A percentile compares a stretch with the other conserved stretches of the same genome.
Conservation (phyloP, 2,113 vertebrate species). For the Syngnathus typhle region DNA sequence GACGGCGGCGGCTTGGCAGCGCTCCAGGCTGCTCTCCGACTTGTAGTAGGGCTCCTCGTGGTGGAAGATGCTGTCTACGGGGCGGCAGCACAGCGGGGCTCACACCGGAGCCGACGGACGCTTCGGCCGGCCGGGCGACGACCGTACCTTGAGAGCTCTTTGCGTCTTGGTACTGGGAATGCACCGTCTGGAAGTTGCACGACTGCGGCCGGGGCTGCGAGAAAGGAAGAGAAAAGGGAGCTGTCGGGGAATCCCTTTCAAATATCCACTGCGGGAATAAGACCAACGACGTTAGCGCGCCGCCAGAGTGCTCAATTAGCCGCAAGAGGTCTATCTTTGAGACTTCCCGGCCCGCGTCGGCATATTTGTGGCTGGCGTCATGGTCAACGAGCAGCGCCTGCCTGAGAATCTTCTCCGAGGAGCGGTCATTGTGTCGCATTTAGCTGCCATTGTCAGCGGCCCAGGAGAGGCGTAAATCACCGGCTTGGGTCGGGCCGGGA, state of each 20-base stretch:
- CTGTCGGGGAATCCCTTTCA: too few relatives aligned
- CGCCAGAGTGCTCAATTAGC: not conserved
- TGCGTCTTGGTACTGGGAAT: constrained; percentile 87
- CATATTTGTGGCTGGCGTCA: not conserved
- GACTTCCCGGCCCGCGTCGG: not conserved
- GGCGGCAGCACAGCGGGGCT: not conserved
- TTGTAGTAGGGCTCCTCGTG: constrained; percentile 89
- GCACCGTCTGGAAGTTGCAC: constrained; percentile 86
- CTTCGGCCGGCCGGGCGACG: too few relatives aligned
- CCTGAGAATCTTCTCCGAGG: constrained; percentile 33
- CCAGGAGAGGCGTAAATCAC: constrained; percentile 55
- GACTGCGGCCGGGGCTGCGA: constrained; percentile 86
- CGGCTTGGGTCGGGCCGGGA: constrained; percentile 59
- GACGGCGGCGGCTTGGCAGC: constrained; percentile 55
- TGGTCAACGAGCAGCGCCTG: constrained; percentile 12
- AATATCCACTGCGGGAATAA: not conserved
- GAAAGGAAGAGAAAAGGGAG: constrained; percentile 1
- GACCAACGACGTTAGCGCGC: not conserved
- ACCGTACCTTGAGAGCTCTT: constrained; percentile 85
- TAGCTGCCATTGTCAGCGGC: constrained; percentile 61
- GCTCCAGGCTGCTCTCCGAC: constrained; percentile 89
- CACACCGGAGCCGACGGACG: too few relatives aligned
- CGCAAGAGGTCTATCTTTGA: not conserved
- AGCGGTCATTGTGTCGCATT: constrained; percentile 60
- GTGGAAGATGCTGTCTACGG: constrained; percentile 89